phyloP scores from a whole-genome alignment of 2,888 invertebrate species.

The Masnerella sp. region DNA sequence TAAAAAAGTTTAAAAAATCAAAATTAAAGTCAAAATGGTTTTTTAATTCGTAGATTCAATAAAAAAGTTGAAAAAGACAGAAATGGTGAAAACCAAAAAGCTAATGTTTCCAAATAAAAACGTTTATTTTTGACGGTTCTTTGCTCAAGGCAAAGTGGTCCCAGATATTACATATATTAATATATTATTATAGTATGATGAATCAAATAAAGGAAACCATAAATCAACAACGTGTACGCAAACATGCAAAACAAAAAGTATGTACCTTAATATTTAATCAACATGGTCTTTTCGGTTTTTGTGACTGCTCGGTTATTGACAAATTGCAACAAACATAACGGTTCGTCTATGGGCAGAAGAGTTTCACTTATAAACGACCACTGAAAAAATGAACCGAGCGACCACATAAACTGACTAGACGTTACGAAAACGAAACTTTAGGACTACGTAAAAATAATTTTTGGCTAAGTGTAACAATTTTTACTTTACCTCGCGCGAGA shows the following conservation, averaged over 20 bases:
- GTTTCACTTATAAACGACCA: too few relatives aligned
- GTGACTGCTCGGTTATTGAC: slow-evolving; percentile 31
- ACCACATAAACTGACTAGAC: slow-evolving; percentile 54
- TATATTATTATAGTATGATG: slow-evolving; percentile 53
- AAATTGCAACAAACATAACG: background rate
- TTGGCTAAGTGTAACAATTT: slow-evolving; percentile 76
- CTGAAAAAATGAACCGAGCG: slow-evolving; percentile 13
- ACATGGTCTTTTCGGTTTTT: slow-evolving; percentile 52
- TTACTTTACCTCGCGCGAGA: too few relatives aligned
- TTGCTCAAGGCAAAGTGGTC: background rate
- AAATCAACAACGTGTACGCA: slow-evolving; percentile 70
- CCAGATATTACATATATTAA: slow-evolving; percentile 53
- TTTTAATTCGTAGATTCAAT: too few relatives aligned
- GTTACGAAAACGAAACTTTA: slow-evolving; percentile 58
- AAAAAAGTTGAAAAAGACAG: slow-evolving; percentile 1
- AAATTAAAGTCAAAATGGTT: background rate
- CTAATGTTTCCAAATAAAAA: slow-evolving; percentile 6
- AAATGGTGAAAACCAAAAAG: slow-evolving; percentile 6
- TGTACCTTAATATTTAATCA: slow-evolving; percentile 44
- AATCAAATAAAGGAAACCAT: slow-evolving; percentile 57
- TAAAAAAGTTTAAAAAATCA: background rate
- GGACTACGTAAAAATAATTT: slow-evolving; percentile 76
- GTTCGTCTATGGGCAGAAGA: too few relatives aligned
- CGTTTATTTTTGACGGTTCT: slow-evolving; percentile 11
- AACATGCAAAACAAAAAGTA: slow-evolving; percentile 69